Percentiles rank a stretch among this genome's conserved stretches.
Conservation (phyloP, 2,113 vertebrate species). For the Laterallus jamaicensis region DNA sequence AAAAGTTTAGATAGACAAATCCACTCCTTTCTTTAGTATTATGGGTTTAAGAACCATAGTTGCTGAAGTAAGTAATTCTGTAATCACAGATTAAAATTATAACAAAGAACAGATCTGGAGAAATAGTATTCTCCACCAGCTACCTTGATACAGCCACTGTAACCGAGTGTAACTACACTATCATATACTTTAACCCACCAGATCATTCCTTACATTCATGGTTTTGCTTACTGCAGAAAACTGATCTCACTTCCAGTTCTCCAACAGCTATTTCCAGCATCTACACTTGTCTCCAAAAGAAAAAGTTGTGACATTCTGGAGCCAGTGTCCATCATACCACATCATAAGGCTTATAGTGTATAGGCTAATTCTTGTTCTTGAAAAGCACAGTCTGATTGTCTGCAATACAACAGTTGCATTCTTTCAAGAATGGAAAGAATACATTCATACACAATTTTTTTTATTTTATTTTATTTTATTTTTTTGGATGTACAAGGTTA, state of each 20-base stretch:
- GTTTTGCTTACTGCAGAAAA: neutral
- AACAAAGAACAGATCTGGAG: neutral
- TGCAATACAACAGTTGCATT: neutral
- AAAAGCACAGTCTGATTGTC: neutral
- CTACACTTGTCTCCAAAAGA: neutral
- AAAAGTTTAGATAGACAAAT: neutral
- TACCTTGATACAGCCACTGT: neutral
- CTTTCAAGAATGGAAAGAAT: neutral
- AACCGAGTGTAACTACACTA: neutral
- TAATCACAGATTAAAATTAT: neutral
- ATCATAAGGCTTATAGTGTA: neutral
- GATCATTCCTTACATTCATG: neutral
- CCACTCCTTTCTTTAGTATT: neutral
- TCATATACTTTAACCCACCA: neutral
- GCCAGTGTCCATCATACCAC: neutral
- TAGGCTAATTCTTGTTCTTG: neutral
- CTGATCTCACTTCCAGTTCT: neutral
- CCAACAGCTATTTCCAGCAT: neutral
- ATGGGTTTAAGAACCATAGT: neutral
- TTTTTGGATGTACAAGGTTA: neutral
- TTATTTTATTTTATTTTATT: neutral
- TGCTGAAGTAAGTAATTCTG: neutral
- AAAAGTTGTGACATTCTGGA: neutral
- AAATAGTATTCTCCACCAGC: neutral
- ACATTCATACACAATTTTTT: neutral